Percentiles rank a stretch among this genome's conserved stretches.
Evolutionary conservation across 2,797 vertebrate genomes (phyloP).

Genomic region (Otolemur crassicaudatus): DNA sequence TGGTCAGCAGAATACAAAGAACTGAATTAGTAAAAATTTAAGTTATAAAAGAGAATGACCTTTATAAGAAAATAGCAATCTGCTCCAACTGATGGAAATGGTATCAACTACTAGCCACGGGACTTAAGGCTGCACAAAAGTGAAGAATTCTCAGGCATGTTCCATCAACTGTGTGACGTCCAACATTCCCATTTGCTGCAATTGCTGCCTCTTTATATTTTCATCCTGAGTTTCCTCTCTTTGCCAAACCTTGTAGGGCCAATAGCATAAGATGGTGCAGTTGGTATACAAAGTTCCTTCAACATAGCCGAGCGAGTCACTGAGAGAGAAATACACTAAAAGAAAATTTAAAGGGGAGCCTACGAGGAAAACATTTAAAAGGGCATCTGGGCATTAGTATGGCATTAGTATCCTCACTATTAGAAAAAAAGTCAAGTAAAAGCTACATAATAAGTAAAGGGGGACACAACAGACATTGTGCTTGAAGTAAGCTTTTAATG

Average conservation of each 20-base stretch:
- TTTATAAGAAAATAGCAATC: conserved; percentile 39
- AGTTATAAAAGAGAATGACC: conserved; percentile 45
- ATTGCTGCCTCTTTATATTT: not conserved
- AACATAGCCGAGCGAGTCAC: not conserved
- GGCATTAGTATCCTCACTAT: not conserved
- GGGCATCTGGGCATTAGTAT: conserved; percentile 28
- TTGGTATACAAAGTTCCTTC: conserved; percentile 51
- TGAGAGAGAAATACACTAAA: conserved; percentile 26
- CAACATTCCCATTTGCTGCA: conserved; percentile 57
- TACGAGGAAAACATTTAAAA: not conserved
- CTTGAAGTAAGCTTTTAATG: not conserved
- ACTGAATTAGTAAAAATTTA: conserved; percentile 58
- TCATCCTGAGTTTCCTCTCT: conserved; percentile 6
- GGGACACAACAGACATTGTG: conserved; percentile 19
- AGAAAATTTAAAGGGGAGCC: conserved; percentile 25
- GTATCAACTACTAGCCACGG: not conserved
- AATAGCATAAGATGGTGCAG: not conserved
- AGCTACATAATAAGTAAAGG: not conserved
- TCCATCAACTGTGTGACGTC: not conserved
- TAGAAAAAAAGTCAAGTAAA: conserved; percentile 44
- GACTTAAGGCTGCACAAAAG: not conserved
- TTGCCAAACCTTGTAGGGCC: conserved; percentile 39
- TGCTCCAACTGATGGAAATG: not conserved
- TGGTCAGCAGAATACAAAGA: conserved; percentile 35
- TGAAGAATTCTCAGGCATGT: not conserved